Evolutionary conservation across 1,140 invertebrate species (phyloP).

Genomic region (Platyscapa corneri): DNA sequence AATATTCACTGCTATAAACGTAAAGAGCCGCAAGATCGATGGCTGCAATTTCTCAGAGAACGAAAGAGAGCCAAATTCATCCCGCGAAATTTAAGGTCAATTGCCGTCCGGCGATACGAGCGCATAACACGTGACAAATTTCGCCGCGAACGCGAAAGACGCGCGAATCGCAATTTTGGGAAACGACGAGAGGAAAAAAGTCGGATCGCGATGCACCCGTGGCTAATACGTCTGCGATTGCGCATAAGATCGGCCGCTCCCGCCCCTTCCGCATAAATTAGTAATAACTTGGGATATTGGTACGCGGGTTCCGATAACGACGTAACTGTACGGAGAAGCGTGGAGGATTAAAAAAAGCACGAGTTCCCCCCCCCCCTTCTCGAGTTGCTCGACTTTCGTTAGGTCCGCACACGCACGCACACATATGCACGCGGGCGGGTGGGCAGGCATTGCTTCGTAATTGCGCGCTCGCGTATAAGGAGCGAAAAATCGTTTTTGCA

Average conservation of each 20-base stretch:
- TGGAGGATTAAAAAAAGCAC: background rate
- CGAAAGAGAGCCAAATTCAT: no score
- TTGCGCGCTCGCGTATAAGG: conserved; percentile 23
- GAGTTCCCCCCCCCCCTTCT: no score
- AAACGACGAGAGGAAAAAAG: background rate
- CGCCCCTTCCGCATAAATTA: conserved; percentile 34
- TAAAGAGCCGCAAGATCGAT: no score
- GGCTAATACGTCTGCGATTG: background rate
- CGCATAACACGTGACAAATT: no score
- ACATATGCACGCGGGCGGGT: no score
- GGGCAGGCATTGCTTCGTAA: conserved; percentile 11
- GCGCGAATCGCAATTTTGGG: background rate
- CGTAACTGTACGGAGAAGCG: conserved; percentile 39
- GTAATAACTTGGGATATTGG: conserved; percentile 39
- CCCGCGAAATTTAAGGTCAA: no score
- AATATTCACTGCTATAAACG: no score
- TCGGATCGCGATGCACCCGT: background rate
- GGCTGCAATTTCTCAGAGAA: no score
- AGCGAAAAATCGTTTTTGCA: conserved; percentile 44
- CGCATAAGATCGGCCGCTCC: background rate
- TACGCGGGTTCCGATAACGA: conserved; percentile 24
- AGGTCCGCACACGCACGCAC: background rate
- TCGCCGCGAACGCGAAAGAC: background rate
- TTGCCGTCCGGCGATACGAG: no score
- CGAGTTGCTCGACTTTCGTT: background rate